Evolutionary conservation across 2,888 invertebrate genomes (phyloP), one percentile per base, ranked within the genome.

Genomic region (Busseola fusca): DNA sequence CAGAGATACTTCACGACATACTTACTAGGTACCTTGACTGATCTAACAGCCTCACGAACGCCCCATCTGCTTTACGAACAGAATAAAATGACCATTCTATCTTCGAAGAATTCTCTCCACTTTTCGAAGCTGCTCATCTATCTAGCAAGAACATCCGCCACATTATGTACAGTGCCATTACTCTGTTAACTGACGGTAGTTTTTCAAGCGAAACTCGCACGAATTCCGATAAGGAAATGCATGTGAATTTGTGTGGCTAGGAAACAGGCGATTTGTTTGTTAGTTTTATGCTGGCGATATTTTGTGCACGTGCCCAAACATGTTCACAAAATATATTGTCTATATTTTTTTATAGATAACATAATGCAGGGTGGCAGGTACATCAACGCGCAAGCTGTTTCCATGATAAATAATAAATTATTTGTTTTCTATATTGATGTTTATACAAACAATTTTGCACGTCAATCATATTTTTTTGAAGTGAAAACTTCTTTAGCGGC

Each of bases 181-280:
- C 80, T 87, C 86, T 82, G 83, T 81, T 84, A 83, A 85, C 78
- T 82, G 83, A 67, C n/a, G 79, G 80, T 83, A 86, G 84, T 87
- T 87, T 87, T 86, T 87, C 86, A 87, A 78, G 67, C 66, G 70
- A 60, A 78, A 76, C 86, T 78, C 81, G 67, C 77, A 78, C 71
- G 80, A 78, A 85, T 84, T 83, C 77, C 85, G 86, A 87, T 86
- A 84, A 83, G 81, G 74, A 84, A 78, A 80, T 78, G 84, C 78
- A 79, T 77, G 77, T 75, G 83, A 80, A 79, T 76, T 82, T 71
- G 72, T 71, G 56, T 45, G 77, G 78, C 81, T 64, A 70, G 37
- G 58, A 76, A 64, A 50, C 37, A 48, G 37, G 81, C 78, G 81
- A 69, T 60, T 79, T 52, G 56, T 73, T 69, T 54, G 12, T 12